These are phyloP conservation scores for Bibio marci DNA, from an alignment of 2,888 invertebrate genomes.

Conservation along the genomic window DNA sequence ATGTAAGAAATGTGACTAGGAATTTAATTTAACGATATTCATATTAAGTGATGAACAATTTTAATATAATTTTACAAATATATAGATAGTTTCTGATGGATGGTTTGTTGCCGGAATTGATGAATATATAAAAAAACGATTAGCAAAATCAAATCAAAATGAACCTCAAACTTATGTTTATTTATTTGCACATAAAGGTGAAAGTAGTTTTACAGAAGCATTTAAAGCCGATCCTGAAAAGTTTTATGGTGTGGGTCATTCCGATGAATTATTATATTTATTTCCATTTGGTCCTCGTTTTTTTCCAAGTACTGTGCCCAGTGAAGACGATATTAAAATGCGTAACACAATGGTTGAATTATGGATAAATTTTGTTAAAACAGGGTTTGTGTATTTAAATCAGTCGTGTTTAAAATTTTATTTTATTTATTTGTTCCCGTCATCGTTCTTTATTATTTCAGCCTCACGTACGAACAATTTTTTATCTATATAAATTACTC, in stretches of 20 bases:
- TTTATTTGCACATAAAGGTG: slow-evolving; percentile 46
- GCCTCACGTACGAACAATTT: too few species aligned
- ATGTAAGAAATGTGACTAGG: slow-evolving; percentile 39
- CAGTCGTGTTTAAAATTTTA: too few species aligned
- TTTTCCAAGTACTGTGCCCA: slow-evolving; percentile 39
- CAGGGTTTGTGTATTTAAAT: slow-evolving; percentile 50
- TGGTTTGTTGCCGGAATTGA: slow-evolving; percentile 50
- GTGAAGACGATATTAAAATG: slow-evolving; percentile 38
- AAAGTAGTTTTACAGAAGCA: slow-evolving; percentile 49
- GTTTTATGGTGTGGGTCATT: slow-evolving; percentile 58
- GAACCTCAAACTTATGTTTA: slow-evolving; percentile 42
- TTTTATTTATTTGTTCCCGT: too few species aligned
- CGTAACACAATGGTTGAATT: slow-evolving; percentile 42
- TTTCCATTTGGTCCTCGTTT: slow-evolving; percentile 47
- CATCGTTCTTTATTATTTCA: slow-evolving; percentile 3
- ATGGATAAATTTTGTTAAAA: slow-evolving; percentile 62
- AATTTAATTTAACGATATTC: too few species aligned
- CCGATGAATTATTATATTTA: slow-evolving; percentile 66
- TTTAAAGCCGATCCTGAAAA: slow-evolving; percentile 44
- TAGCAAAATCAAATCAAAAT: slow-evolving; percentile 29
- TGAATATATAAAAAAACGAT: slow-evolving; percentile 39
- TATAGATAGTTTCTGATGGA: slow-evolving; percentile 53
- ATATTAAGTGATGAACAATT: too few species aligned
- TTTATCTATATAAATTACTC: too few species aligned
- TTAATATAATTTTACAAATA: too few species aligned